phyloP scores from a whole-genome alignment of 2,888 invertebrate genomes.

The Noctua comes region DNA sequence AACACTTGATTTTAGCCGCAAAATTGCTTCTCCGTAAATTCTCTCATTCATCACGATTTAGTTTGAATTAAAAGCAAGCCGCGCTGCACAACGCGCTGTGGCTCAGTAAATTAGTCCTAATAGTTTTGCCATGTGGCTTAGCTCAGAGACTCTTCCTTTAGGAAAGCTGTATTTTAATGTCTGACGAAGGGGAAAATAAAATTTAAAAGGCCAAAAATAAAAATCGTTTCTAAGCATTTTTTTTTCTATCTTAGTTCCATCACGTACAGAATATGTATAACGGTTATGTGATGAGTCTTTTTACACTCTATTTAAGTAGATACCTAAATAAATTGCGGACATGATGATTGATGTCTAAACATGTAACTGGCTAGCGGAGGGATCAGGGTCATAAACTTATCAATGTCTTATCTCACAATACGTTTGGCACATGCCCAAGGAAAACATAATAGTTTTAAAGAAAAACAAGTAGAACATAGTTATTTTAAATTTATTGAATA shows the following conservation, averaged over 20 bases:
- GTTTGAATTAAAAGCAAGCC: too few relatives aligned
- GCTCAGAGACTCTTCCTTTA: too few relatives aligned
- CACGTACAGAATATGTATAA: neutral
- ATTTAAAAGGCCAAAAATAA: neutral
- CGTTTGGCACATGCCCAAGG: slow-evolving; percentile 42
- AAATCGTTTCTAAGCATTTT: neutral
- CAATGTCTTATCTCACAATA: slow-evolving; percentile 12
- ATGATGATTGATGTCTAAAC: slow-evolving; percentile 42
- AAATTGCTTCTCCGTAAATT: too few relatives aligned
- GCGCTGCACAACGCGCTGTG: too few relatives aligned
- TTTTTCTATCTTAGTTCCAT: neutral
- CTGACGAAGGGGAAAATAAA: too few relatives aligned
- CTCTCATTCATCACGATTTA: too few relatives aligned
- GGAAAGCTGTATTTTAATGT: too few relatives aligned
- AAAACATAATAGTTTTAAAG: neutral
- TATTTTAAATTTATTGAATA: neutral
- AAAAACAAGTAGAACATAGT: neutral
- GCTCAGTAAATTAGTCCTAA: too few relatives aligned
- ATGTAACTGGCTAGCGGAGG: slow-evolving; percentile 6
- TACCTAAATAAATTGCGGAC: neutral
- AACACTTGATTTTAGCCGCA: too few relatives aligned
- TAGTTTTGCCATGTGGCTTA: too few relatives aligned
- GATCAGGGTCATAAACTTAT: slow-evolving; percentile 46
- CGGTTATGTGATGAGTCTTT: too few relatives aligned
- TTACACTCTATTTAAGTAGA: neutral